Percentiles rank a stretch among this genome's conserved stretches.
Conservation (phyloP, 2,888 invertebrate species). For the Zelleria hepariella region DNA sequence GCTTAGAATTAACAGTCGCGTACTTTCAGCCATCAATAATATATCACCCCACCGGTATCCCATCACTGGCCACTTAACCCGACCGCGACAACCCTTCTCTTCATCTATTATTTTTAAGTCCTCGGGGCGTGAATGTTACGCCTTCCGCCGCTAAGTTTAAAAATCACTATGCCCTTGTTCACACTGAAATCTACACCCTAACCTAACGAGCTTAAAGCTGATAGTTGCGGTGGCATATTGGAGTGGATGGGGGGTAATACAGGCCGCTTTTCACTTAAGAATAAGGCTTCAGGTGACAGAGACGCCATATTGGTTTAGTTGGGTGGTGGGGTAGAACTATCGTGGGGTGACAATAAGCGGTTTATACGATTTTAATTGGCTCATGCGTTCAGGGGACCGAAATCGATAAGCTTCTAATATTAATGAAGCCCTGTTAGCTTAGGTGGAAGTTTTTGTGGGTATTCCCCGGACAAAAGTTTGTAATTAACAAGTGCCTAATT, state of each 20-base stretch:
- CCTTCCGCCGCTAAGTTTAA: constrained; percentile 51
- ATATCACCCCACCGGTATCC: constrained; percentile 32
- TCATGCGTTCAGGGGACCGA: constrained; percentile 14
- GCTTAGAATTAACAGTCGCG: background rate
- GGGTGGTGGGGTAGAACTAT: constrained; percentile 32
- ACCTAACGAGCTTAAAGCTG: background rate
- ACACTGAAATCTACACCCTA: background rate
- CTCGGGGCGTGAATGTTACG: constrained; percentile 66
- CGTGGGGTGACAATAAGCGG: constrained; percentile 59
- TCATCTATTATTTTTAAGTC: constrained; percentile 61
- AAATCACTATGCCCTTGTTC: constrained; percentile 20
- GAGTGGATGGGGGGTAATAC: constrained; percentile 48
- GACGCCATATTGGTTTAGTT: constrained; percentile 68
- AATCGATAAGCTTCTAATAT: constrained; percentile 54
- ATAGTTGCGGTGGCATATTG: constrained; percentile 5
- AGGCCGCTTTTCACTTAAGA: constrained; percentile 46
- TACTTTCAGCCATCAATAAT: constrained; percentile 33
- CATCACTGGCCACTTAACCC: constrained; percentile 47
- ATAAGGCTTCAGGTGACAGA: constrained; percentile 64
- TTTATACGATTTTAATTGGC: constrained; percentile 65
- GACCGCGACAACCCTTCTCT: constrained; percentile 44
- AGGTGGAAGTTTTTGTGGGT: constrained; percentile 21
- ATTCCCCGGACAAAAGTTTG: background rate
- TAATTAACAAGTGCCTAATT: background rate
- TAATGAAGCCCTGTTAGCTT: constrained; percentile 23